Evolutionary conservation across 2,888 invertebrate species (phyloP), one percentile per base, ranked within the genome.

Genomic region (Ectobius pallidus): DNA sequence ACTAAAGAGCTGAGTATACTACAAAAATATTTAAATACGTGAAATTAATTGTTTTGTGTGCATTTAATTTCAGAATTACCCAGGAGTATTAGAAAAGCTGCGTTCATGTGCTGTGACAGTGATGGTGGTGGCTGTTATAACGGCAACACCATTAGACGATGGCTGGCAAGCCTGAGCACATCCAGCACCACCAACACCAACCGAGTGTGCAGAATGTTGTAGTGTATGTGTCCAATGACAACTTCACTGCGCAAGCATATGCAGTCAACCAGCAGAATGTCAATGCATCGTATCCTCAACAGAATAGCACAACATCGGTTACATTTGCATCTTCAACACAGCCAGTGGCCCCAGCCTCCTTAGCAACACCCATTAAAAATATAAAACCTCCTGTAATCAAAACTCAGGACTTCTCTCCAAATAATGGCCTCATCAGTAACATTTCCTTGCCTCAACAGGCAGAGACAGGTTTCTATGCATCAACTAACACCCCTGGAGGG

Each of bases 111-210:
- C 83, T 84, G 84, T 84, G 84, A 86, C 88, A 88, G 89, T 90
- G 90, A 90, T 90, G 90, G 89, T 82, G 88, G 86, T 87, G 87
- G 86, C 86, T 77, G 75, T 78, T 76, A 77, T 77, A 81, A 82
- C 82, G 81, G 82, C 83, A 69, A 73, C 61, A 63, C 65, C 73
- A 81, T 82, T 82, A 82, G 83, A 89, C 87, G 86, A 91, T 91
- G 90, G 89, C 90, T 86, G 89, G 89, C 87, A 90, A 91, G 90
- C 89, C 91, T 90, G 91, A 90, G 86, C 88, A 79, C 75, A 78
- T 77, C 76, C 79, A 78, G 67, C 80, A 79, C 63, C 77, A 77
- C 52, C 76, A 75, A 42, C 78, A 78, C 65, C 77, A 76, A 49
- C 77, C 74, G 71, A 80, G 80, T 72, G 84, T 86, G 75, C 86